A percentile compares a stretch with the other conserved stretches of the same genome.
Conservation (phyloP, 2,797 vertebrate species). For the Fistularia commersonii region DNA sequence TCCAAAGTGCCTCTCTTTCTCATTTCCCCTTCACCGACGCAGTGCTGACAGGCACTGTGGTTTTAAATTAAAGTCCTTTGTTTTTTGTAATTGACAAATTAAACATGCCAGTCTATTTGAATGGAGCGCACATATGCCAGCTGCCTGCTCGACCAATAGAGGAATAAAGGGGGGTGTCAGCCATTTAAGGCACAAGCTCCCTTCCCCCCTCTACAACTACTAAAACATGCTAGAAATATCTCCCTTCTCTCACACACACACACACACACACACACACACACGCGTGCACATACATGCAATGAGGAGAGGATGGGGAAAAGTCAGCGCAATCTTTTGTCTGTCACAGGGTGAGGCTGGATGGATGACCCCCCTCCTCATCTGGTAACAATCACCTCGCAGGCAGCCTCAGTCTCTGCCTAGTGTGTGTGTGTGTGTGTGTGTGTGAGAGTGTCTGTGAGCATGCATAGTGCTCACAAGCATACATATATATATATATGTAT, state of each 20-base stretch:
- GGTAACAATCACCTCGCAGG: constrained; percentile 70
- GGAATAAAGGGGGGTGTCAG: constrained; percentile 18
- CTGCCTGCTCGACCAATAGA: constrained; percentile 49
- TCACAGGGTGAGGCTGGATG: constrained; percentile 54
- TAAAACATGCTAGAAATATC: constrained; percentile 38
- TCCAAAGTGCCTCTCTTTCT: neutral
- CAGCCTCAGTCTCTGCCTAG: constrained; percentile 35
- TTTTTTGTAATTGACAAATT: constrained; percentile 69
- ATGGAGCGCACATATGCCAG: constrained; percentile 62
- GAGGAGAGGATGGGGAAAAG: constrained; percentile 17
- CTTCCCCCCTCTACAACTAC: constrained; percentile 24
- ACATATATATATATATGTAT: constrained; percentile 6
- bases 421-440: constrained; percentile 13
- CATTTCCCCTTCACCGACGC: neutral
- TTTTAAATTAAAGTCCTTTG: constrained; percentile 59
- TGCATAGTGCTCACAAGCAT: constrained; percentile 20
- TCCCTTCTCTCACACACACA: constrained; percentile 15
- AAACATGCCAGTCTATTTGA: constrained; percentile 63
- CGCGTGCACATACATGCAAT: neutral
- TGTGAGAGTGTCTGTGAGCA: constrained; percentile 15
- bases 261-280: constrained; percentile 11
- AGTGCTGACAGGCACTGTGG: constrained; percentile 19
- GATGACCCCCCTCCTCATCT: constrained; percentile 60
- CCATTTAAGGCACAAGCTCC: constrained; percentile 25
- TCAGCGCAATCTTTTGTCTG: constrained; percentile 56